Evolutionary conservation across 2,113 vertebrate species (phyloP).

Genomic region (Mesocricetus auratus): DNA sequence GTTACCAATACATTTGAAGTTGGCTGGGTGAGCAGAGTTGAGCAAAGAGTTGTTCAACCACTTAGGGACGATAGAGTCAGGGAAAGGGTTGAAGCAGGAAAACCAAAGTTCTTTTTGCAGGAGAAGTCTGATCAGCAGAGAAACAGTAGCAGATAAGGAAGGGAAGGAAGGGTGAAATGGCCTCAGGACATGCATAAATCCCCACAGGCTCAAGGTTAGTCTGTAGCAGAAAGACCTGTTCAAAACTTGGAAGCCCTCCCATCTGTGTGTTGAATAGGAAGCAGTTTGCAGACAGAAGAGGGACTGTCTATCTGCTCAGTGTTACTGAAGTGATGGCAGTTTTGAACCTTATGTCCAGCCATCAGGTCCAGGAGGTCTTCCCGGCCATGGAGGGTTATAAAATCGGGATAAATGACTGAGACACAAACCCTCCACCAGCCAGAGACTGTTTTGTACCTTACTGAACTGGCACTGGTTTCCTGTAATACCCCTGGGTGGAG

Average conservation of each 20-base stretch:
- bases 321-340: neutral
- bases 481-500: neutral
- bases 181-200: neutral
- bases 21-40: neutral
- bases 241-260: neutral
- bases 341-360: constrained; percentile 41
- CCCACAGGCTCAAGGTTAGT: neutral
- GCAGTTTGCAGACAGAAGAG: neutral
- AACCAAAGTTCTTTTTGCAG: neutral
- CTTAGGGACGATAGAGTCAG: neutral
- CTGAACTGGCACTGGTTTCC: neutral
- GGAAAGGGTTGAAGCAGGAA: neutral
- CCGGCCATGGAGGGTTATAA: neutral
- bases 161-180: neutral
- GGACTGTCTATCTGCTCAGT: neutral
- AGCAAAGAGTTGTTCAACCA: neutral
- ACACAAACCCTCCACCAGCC: neutral
- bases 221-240: neutral
- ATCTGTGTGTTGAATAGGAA: neutral
- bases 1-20: constrained; percentile 1
- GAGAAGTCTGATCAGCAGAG: neutral
- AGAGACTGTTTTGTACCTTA: neutral
- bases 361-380: constrained; percentile 40
- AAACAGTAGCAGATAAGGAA: neutral
- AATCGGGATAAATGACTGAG: constrained; percentile 50